These are phyloP conservation scores for Aldrovandia affinis DNA, from an alignment of 2,797 vertebrate genomes.

Conservation along the genomic window DNA sequence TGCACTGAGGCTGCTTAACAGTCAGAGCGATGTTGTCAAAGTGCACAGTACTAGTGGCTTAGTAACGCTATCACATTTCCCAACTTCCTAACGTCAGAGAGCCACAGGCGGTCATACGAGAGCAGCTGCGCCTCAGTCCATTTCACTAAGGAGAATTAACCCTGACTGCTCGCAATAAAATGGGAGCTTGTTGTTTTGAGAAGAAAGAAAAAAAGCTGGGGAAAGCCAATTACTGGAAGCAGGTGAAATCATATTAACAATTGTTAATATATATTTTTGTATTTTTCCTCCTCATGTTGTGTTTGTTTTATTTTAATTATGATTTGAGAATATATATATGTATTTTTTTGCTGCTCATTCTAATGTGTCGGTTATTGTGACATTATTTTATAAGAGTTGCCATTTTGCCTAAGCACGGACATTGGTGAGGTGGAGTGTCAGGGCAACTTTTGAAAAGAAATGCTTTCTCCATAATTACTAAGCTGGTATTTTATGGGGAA, in stretches of 20 bases:
- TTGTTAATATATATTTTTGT: too few relatives aligned
- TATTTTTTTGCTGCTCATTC: neutral
- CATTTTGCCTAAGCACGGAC: neutral
- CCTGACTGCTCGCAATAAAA: constrained; percentile 60
- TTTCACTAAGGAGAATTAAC: constrained; percentile 49
- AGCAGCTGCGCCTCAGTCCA: neutral
- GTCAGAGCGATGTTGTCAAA: constrained; percentile 50
- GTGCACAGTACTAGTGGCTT: constrained; percentile 49
- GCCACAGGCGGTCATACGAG: constrained; percentile 12
- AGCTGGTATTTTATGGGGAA: too few relatives aligned
- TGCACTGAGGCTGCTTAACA: constrained; percentile 17
- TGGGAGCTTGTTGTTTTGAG: constrained; percentile 80
- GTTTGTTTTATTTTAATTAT: neutral
- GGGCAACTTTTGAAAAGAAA: neutral
- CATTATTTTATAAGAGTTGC: neutral
- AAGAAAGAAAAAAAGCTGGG: constrained; percentile 77
- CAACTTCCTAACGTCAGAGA: constrained; percentile 54
- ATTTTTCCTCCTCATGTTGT: neutral
- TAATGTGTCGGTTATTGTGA: neutral
- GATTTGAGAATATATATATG: too few relatives aligned
- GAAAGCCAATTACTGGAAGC: constrained; percentile 75
- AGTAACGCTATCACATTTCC: constrained; percentile 55
- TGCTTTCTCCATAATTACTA: neutral
- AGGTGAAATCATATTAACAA: constrained; percentile 68
- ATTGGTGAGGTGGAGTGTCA: neutral